Base-by-base conservation (phyloP, 2,113 vertebrate genomes). In the Sander lucioperca region DNA sequence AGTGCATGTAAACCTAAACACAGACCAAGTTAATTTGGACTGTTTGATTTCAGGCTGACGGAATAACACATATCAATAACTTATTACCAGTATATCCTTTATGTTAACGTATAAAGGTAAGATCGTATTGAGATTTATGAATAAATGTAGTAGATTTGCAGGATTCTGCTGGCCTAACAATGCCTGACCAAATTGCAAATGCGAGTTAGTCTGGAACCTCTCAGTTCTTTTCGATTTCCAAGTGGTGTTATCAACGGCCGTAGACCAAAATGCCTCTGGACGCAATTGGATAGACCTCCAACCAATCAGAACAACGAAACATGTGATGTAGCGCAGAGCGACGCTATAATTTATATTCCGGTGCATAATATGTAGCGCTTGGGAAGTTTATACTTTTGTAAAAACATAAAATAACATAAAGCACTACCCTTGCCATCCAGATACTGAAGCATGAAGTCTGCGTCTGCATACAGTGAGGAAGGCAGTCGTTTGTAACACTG, bases 401-500 rank as follows among this genome's bases (percentile, higher is more conserved):
- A 69, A 48, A 73, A 78, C 69, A 85, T 85, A 66, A 92, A 86
- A 85, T 89, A 87, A 89, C 87, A 88, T 89, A 56, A 88, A 83
- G 57, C 72, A 57, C 43, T 19, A 30, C 57, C 65, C 19, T 50
- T 21, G 33, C 45, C 58, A 43, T 81, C 23, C 72, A 69, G 70
- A 89, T 66, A 50, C 59, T 75, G 66, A 78, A 75, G 88, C 62
- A 15, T 88, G 72, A 84, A 64, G 82, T 62, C 84, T 65, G 53
- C 25, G 74, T 64, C 58, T 15, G 16, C 79, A 69, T 62, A 72
- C 57, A 43, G 48, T 18, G 56, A 74, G 53, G 85, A 80, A 89
- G 82, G 63, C 53, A 85, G 78, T 90, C 85, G 86, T 91, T 92
- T 93, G 91, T 91, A 82, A 84, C 84, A 39, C 76, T 81, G 82